These are phyloP conservation scores for Diprion similis DNA, from an alignment of 1,140 invertebrate genomes.

Conservation along the genomic window DNA sequence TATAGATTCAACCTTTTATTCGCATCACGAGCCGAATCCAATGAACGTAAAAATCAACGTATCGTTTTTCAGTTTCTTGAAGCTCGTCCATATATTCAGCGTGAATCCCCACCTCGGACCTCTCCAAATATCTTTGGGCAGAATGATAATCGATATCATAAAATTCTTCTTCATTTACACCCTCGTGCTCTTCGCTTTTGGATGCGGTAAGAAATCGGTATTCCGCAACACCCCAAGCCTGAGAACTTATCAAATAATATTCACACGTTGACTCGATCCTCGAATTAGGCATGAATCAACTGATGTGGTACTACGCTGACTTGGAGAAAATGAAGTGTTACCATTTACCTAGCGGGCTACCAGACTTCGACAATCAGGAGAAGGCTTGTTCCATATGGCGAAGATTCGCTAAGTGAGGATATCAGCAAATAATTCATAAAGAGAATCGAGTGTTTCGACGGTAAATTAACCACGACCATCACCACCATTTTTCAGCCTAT, in stretches of 20 bases:
- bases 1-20: constrained; percentile 34
- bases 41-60: neutral
- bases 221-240: constrained; percentile 16
- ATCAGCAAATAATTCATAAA: constrained; percentile 11
- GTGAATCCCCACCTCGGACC: constrained; percentile 94
- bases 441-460: too few relatives aligned
- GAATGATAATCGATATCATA: constrained; percentile 93
- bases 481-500: constrained; percentile 75
- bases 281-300: constrained; percentile 81
- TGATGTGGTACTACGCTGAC: constrained; percentile 96
- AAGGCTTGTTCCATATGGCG: constrained; percentile 86
- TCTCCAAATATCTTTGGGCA: constrained; percentile 84
- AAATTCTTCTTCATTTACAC: constrained; percentile 95
- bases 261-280: constrained; percentile 22
- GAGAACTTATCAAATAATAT: neutral
- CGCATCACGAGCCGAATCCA: neutral
- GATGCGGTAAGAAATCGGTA: constrained; percentile 71
- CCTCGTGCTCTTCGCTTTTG: constrained; percentile 88
- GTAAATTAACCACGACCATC: neutral
- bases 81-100: constrained; percentile 94
- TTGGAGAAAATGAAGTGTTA: constrained; percentile 86
- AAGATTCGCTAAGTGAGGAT: constrained; percentile 80
- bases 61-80: constrained; percentile 74
- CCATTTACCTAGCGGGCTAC: constrained; percentile 69
- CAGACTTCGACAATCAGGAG: constrained; percentile 80